Base-by-base conservation (phyloP, 2,113 vertebrate species). In the Psittacara wagleri region DNA sequence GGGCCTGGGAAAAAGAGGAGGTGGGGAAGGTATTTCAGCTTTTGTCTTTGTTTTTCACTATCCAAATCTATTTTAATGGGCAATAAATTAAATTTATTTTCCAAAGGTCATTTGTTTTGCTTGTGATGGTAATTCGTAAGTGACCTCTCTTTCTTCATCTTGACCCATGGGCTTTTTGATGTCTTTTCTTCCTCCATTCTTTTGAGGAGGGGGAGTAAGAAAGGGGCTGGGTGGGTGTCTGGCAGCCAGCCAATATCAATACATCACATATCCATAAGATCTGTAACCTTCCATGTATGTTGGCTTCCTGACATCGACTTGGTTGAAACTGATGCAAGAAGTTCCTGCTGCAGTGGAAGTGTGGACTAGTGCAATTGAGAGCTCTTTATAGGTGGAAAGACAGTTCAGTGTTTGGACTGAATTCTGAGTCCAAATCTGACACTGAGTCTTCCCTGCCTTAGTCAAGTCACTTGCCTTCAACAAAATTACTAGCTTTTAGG, bases 191-290 rank as follows among this genome's bases (percentile, higher is more conserved):
- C 15, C 35, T 51, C 19, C 4, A 14, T 37, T 11, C 17, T 64
- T 84, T 69, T 64, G 31, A 84, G 19, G 10, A 48, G 1, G 1
- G 2, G 2, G 19, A 61, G 8, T 29, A 51, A 64, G 15, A 64
- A 67, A n/a, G 17, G 57, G 12, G 1, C 4, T 69, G 29, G n/a
- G 23, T 67, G 35, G 41, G 9, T 44, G 24, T 37, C 75, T 75
- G 55, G 8, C 35, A 67, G 51, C 11, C 3, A 6, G 23, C 20
- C 31, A 85, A 85, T 17, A 24, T 90, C 35, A 78, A 15, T 57
- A 25, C 11, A 27, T 22, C 27, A 57, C 29, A 44, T 0, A 1
- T 61, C 7, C 33, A 48, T 39, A 80, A 61, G 0, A 25, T 75
- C 5, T 64, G 16, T 57, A 72, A 54, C 66, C 28, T 73, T 90